A percentile compares a stretch with the other conserved stretches of the same genome.
These are phyloP conservation scores for Poeciliopsis turrubarensis DNA, from an alignment of 2,113 vertebrate genomes.

Conservation along the genomic window DNA sequence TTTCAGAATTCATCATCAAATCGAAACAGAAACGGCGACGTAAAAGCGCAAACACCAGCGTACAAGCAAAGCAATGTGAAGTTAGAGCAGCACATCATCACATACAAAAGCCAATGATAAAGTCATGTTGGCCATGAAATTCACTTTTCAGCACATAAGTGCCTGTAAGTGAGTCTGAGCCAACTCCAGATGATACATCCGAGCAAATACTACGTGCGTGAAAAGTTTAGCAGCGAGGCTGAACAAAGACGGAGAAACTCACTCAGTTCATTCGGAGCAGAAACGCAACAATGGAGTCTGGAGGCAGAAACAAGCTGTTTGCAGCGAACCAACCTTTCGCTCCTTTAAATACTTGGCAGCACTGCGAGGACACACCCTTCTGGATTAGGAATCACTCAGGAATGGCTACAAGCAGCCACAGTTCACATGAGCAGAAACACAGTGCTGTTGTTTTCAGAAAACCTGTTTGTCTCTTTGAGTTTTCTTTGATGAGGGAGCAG, in stretches of 20 bases:
- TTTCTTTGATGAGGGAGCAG: not conserved
- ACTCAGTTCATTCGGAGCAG: constrained; percentile 46
- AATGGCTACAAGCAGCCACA: too few species aligned
- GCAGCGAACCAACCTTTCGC: not conserved
- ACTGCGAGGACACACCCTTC: constrained; percentile 48
- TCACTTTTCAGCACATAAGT: not conserved
- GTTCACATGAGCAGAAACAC: too few species aligned
- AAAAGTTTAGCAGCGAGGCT: not conserved
- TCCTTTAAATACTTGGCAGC: constrained; percentile 55
- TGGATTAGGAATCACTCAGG: not conserved
- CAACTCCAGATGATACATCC: not conserved
- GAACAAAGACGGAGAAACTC: constrained; percentile 42
- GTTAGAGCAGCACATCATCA: not conserved
- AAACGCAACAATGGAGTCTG: constrained; percentile 6
- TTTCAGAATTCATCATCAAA: too few species aligned
- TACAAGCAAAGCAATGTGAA: not conserved
- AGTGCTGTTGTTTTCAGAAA: not conserved
- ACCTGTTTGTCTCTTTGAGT: not conserved
- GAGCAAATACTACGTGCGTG: not conserved
- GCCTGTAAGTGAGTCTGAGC: too few species aligned
- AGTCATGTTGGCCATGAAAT: not conserved
- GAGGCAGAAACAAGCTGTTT: constrained; percentile 24
- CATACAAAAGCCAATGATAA: not conserved
- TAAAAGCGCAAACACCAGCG: too few species aligned
- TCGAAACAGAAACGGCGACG: too few species aligned